A percentile compares a stretch with the other conserved stretches of the same genome.
Evolutionary conservation across 2,113 vertebrate genomes (phyloP).

Genomic region (Raja brachyura): DNA sequence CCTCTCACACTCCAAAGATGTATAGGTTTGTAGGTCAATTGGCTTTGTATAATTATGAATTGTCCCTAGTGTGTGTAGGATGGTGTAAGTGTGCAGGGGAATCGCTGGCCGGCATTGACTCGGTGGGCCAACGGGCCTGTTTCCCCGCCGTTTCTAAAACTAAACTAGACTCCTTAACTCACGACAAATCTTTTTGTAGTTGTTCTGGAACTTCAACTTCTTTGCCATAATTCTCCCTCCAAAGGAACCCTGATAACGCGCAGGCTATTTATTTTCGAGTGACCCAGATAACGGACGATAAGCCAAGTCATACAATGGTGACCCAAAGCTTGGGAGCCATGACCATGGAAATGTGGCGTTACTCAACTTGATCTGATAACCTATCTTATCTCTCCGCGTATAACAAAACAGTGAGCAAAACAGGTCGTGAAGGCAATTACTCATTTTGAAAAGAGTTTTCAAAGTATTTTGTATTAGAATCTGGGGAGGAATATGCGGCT

Average conservation of each 20-base stretch:
- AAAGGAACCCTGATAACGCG: neutral
- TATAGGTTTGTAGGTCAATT: no score
- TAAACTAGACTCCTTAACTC: neutral
- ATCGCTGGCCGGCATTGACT: no score
- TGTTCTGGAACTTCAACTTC: neutral
- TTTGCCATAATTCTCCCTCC: neutral
- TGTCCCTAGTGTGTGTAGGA: no score
- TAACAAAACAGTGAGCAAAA: neutral
- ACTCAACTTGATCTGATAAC: constrained; percentile 2
- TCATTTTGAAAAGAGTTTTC: neutral
- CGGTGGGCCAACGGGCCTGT: no score
- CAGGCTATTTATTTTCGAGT: neutral
- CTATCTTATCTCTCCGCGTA: neutral
- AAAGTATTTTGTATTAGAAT: neutral
- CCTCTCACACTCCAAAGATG: no score
- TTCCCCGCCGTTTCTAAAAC: no score
- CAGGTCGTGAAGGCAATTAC: neutral
- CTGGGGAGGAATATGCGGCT: neutral
- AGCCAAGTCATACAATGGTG: neutral
- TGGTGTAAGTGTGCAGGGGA: no score
- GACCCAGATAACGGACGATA: neutral
- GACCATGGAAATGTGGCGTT: neutral
- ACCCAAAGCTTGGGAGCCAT: neutral
- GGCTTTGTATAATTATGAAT: no score
- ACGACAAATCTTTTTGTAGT: neutral